A percentile compares a stretch with the other conserved stretches of the same genome.
Conservation (phyloP, 2,888 invertebrate species). For the Machimus atricapillus region DNA sequence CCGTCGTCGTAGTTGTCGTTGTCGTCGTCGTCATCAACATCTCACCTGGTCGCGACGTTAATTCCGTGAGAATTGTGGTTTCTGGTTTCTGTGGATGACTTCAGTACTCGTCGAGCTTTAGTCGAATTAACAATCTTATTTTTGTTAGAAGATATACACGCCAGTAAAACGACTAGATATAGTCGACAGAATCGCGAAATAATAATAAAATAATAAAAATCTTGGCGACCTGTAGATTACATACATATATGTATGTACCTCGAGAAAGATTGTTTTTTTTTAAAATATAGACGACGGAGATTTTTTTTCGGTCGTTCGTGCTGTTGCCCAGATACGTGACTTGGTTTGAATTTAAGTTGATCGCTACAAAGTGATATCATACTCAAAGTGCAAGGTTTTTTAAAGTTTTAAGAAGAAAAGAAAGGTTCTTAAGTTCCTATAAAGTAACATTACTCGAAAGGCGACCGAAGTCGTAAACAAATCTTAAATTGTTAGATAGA, state of each 20-base stretch:
- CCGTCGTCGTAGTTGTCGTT: not conserved
- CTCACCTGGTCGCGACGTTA: not conserved
- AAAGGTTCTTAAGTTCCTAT: not conserved
- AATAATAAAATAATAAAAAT: not conserved
- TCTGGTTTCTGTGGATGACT: not conserved
- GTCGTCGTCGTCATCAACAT: not conserved
- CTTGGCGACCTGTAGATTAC: not conserved
- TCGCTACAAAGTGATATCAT: not conserved
- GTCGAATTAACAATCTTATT: not conserved
- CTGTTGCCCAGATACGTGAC: not conserved
- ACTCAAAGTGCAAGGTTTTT: not conserved
- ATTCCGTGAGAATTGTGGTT: slow-evolving; percentile 8
- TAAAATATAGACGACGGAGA: not conserved
- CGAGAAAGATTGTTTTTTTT: not conserved
- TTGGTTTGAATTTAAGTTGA: not conserved
- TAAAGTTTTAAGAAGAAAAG: not conserved
- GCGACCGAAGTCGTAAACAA: not conserved
- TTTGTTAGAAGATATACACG: not conserved
- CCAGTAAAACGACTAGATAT: not conserved
- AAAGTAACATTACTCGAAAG: not conserved
- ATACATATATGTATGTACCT: not conserved
- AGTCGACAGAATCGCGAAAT: not conserved
- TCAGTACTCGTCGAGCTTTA: slow-evolving; percentile 36
- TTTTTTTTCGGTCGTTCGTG: not conserved
- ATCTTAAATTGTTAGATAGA: not conserved